These are phyloP conservation scores for Heliangelus exortis DNA, from an alignment of 2,797 vertebrate genomes.

Conservation along the genomic window DNA sequence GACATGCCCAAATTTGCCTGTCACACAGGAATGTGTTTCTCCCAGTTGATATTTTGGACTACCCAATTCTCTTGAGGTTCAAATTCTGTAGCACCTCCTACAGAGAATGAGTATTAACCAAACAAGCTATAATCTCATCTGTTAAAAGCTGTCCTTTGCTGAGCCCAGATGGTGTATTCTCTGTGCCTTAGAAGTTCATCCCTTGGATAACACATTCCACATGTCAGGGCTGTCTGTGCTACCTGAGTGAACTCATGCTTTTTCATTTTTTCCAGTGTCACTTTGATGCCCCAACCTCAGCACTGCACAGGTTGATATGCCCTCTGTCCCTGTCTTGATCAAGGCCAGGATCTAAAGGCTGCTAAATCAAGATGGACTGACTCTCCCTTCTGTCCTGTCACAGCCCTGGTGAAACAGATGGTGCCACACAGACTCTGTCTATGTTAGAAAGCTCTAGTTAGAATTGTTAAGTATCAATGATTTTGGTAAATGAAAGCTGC, in stretches of 20 bases:
- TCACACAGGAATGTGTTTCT: not conserved
- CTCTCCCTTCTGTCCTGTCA: not conserved
- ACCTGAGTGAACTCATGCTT: not conserved
- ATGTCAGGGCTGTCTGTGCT: not conserved
- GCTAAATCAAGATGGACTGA: not conserved
- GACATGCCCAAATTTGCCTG: not conserved
- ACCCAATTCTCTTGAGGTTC: not conserved
- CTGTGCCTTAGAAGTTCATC: not conserved
- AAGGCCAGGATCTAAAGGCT: not conserved
- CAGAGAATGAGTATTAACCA: not conserved
- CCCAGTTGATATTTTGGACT: not conserved
- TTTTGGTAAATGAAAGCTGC: not conserved
- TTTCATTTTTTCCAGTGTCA: not conserved
- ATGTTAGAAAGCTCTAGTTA: not conserved
- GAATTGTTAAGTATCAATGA: not conserved
- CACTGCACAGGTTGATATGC: not conserved
- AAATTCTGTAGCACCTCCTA: not conserved
- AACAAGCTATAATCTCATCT: not conserved
- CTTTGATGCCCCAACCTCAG: not conserved
- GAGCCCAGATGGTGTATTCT: not conserved
- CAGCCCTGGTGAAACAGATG: not conserved
- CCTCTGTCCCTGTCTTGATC: not conserved
- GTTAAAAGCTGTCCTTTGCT: not conserved
- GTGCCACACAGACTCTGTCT: accelerated
- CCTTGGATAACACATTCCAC: not conserved